Evolutionary conservation across 2,113 vertebrate species (phyloP).

Genomic region (Mobula birostris): DNA sequence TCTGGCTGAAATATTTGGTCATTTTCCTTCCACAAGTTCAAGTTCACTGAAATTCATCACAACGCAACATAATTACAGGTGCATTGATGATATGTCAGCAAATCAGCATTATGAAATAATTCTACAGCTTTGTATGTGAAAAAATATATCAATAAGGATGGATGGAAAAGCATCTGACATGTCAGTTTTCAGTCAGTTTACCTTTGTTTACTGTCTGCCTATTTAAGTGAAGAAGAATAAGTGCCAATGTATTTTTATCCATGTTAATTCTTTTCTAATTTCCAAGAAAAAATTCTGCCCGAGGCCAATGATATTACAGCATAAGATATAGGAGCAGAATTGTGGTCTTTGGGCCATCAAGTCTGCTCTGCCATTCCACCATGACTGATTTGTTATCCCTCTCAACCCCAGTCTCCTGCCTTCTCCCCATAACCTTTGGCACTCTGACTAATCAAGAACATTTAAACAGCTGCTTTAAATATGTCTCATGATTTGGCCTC

Average conservation of each 20-base stretch:
- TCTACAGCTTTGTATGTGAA: not conserved
- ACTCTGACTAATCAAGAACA: no score
- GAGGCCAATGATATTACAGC: not conserved
- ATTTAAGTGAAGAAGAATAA: not conserved
- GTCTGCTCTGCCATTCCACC: no score
- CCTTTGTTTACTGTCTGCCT: not conserved
- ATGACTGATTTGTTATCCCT: no score
- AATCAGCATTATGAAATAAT: not conserved
- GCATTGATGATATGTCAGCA: not conserved
- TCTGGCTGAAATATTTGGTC: not conserved
- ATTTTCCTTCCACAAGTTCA: not conserved
- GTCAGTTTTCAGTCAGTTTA: not conserved
- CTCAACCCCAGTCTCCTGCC: no score
- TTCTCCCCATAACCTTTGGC: no score
- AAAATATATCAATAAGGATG: not conserved
- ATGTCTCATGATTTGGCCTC: no score
- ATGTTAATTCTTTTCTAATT: not conserved
- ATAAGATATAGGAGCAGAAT: no score
- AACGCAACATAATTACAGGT: not conserved
- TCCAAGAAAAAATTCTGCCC: not conserved
- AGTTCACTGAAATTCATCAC: not conserved
- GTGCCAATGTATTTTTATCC: not conserved
- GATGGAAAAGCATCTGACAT: not conserved
- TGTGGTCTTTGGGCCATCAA: no score
- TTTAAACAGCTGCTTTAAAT: no score